A percentile compares a stretch with the other conserved stretches of the same genome.
These are phyloP conservation scores for Drosophila baimaii DNA, from an alignment of 1,140 invertebrate genomes.

Conservation along the genomic window DNA sequence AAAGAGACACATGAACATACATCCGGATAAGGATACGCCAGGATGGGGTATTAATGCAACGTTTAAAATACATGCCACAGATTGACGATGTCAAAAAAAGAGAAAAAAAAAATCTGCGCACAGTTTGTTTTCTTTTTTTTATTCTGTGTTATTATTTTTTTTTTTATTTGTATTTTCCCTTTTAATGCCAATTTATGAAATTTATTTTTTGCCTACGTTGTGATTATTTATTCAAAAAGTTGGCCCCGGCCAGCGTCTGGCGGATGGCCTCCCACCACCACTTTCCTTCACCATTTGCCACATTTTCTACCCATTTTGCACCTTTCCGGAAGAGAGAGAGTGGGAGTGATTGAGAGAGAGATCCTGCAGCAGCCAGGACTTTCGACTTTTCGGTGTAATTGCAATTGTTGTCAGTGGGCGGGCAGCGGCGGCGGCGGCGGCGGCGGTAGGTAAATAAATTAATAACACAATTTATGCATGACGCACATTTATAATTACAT, in stretches of 20 bases:
- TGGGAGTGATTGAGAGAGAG: background rate
- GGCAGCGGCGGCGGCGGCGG: background rate
- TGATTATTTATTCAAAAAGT: constrained; percentile 81
- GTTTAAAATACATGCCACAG: constrained; percentile 75
- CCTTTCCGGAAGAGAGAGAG: constrained; percentile 2
- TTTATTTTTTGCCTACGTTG: constrained; percentile 80
- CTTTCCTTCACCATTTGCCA: constrained; percentile 7
- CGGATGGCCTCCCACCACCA: background rate
- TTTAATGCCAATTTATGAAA: constrained; percentile 73
- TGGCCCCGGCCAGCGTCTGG: constrained; percentile 50
- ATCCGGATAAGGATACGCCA: constrained; percentile 15
- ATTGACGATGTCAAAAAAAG: constrained; percentile 66
- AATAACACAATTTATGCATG: constrained; percentile 82
- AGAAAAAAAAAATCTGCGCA: too few species aligned
- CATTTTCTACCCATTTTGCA: constrained; percentile 15
- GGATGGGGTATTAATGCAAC: constrained; percentile 67
- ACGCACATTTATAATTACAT: constrained; percentile 82
- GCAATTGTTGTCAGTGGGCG: constrained; percentile 51
- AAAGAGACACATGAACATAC: background rate
- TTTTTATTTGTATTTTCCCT: constrained; percentile 2
- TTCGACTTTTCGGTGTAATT: constrained; percentile 38
- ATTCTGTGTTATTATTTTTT: constrained; percentile 2
- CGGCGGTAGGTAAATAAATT: constrained; percentile 66
- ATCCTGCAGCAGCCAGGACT: constrained; percentile 39
- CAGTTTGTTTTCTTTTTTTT: constrained; percentile 16